Evolutionary conservation across 2,888 invertebrate species (phyloP).

Genomic region (Argyra leucocephala): DNA sequence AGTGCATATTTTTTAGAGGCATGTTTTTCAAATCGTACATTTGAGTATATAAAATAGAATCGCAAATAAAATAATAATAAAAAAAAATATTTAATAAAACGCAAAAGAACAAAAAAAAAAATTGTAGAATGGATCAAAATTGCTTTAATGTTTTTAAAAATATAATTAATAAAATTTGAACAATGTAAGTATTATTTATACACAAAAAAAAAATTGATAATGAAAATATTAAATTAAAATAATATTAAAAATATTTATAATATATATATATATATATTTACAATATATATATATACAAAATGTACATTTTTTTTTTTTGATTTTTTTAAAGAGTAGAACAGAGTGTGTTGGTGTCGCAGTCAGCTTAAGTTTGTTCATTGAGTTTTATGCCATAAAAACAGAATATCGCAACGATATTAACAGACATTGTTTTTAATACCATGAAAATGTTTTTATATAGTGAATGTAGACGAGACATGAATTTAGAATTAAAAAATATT

Average conservation of each 20-base stretch:
- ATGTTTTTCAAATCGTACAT: not conserved
- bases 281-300: not conserved
- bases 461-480: too few relatives aligned
- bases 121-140: not conserved
- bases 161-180: too few relatives aligned
- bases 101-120: not conserved
- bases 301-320: too few relatives aligned
- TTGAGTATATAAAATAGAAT: not conserved
- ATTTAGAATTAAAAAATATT: too few relatives aligned
- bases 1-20: not conserved
- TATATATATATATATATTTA: not conserved
- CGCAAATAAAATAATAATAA: not conserved
- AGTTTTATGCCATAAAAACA: too few relatives aligned
- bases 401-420: too few relatives aligned
- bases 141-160: not conserved
- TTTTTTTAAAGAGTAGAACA: too few relatives aligned
- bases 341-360: too few relatives aligned
- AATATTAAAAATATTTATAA: too few relatives aligned
- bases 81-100: not conserved
- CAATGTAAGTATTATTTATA: not conserved
- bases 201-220: not conserved
- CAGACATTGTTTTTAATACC: too few relatives aligned
- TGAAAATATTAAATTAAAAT: not conserved
- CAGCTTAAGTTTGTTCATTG: too few relatives aligned
- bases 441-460: too few relatives aligned